Evolutionary conservation across 2,888 invertebrate genomes (phyloP), one percentile per base, ranked within the genome.

Genomic region (Incurvaria masculella): DNA sequence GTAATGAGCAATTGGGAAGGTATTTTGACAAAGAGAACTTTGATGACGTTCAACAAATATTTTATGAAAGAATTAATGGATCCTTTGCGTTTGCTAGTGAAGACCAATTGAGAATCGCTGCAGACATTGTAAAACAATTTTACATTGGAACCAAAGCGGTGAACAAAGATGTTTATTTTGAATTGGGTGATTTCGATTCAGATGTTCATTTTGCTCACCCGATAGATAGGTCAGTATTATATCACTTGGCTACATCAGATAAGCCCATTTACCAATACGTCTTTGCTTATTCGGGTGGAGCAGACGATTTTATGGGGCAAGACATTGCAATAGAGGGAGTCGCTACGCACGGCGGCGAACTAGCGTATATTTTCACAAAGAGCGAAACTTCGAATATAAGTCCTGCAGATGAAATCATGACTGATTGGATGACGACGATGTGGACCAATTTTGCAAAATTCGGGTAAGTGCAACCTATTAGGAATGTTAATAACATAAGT

Each of bases 371-470:
- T 40, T 73, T 70, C 47, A 61, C 62, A 27, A 53, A 45, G 26
- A 8, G 11, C 0, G 23, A 21, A 4, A 46, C 55, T 2, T 52
- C 54, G 2, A 52, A 52, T 4, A 51, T 56, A 1, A 23, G 48
- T 2, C 52, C 59, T 43, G 57, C 55, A 11, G 73, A 73, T 55
- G 56, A 64, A 55, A 45, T 65, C 2, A 49, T 61, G 0, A 60
- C 68, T 23, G 62, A 71, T 47, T 59, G 61, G 18, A 63, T 73
- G 53, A 72, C 71, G 1, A 61, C 61, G 1, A 57, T 73, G 60
- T 73, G 72, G 72, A 62, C 73, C 0, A 73, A 73, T 49, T 72
- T 72, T 46, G 69, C 58, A 1, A 73, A 72, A 57, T 63, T 59
- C 44, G 59, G 67, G 73, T 72, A 58, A 44, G 57, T n/a, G n/a